Conservation (phyloP, 2,888 invertebrate species). For the Acrobasis consociella region DNA sequence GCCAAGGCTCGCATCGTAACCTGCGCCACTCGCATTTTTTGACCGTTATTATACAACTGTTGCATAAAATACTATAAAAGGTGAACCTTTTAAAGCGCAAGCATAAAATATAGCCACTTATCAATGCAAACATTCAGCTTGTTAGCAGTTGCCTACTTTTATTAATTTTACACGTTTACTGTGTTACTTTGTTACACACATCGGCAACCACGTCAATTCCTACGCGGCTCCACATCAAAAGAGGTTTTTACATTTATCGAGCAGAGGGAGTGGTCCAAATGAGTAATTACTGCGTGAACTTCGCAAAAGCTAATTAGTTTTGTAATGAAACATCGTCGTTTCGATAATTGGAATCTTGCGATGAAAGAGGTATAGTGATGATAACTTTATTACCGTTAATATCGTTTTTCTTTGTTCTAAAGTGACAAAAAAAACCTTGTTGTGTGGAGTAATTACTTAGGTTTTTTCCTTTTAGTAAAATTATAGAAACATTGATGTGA, state of each 20-base stretch:
- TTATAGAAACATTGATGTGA: too few relatives aligned
- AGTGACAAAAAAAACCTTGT: background rate
- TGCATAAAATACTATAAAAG: too few relatives aligned
- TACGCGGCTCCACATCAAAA: constrained; percentile 15
- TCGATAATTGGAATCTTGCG: constrained; percentile 26
- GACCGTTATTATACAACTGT: too few relatives aligned
- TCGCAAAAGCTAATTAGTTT: constrained; percentile 29
- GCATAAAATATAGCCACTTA: too few relatives aligned
- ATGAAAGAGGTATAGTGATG: constrained; percentile 23
- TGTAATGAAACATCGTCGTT: constrained; percentile 26
- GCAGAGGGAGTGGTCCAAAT: constrained; percentile 22
- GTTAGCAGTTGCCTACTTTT: too few relatives aligned
- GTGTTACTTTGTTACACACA: constrained; percentile 4
- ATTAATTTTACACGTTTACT: background rate
- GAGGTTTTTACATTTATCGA: constrained; percentile 17
- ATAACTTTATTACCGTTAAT: constrained; percentile 26
- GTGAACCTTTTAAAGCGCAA: too few relatives aligned
- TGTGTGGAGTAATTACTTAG: too few relatives aligned
- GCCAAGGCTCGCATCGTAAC: too few relatives aligned
- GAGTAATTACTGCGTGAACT: constrained; percentile 26
- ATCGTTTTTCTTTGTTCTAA: constrained; percentile 7
- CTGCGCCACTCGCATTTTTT: too few relatives aligned
- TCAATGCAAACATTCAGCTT: background rate
- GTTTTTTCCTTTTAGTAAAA: too few relatives aligned
- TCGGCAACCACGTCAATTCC: background rate